A percentile compares a stretch with the other conserved stretches of the same genome.
These are phyloP conservation scores for Conistra vaccinii DNA, from an alignment of 2,888 invertebrate species.

Conservation along the genomic window DNA sequence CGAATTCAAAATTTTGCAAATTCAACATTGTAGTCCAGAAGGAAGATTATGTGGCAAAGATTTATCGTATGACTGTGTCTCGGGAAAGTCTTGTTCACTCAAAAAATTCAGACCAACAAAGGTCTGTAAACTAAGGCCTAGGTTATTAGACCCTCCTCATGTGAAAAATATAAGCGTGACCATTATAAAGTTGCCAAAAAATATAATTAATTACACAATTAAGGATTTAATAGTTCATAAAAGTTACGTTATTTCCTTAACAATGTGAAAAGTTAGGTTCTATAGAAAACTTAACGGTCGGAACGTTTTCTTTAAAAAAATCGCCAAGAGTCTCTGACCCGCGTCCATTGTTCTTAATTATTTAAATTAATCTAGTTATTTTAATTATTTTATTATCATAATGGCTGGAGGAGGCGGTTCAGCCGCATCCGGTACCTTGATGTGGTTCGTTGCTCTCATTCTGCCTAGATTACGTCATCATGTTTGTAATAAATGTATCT, in stretches of 20 bases:
- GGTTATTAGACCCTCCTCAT: too few species aligned
- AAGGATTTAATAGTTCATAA: not conserved
- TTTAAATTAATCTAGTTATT: conserved; percentile 30
- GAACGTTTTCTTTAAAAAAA: not conserved
- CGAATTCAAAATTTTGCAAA: too few species aligned
- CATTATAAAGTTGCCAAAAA: not conserved
- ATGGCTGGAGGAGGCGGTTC: conserved; percentile 27
- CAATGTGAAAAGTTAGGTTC: conserved; percentile 19
- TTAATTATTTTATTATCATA: conserved; percentile 45
- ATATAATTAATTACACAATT: not conserved
- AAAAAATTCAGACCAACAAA: not conserved
- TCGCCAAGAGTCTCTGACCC: not conserved
- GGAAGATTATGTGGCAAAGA: not conserved
- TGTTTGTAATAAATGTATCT: conserved; percentile 45
- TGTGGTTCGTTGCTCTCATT: conserved; percentile 55
- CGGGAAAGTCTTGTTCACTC: not conserved
- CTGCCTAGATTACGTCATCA: conserved; percentile 52
- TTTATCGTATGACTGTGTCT: too few species aligned
- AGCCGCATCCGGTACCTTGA: conserved; percentile 50
- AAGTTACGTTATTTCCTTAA: conserved; percentile 20
- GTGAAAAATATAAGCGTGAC: not conserved
- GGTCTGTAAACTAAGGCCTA: not conserved
- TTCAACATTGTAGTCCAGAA: too few species aligned
- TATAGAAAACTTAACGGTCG: conserved; percentile 10
- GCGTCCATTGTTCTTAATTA: conserved; percentile 36